Conservation (phyloP, 1,140 invertebrate species). For the Caenorhabditis tropicalis region DNA sequence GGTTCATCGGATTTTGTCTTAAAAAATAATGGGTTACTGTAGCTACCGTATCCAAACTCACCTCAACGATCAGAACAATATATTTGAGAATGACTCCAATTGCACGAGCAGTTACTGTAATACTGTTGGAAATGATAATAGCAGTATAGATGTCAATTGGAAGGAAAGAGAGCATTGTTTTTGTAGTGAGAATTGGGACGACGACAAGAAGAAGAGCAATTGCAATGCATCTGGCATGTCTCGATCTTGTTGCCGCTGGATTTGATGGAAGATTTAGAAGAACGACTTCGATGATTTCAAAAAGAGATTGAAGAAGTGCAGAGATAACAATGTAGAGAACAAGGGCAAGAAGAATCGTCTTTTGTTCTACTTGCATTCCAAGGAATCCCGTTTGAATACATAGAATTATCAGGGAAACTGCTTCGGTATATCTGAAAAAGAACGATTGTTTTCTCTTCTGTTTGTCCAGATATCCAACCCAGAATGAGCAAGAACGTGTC, state of each 20-base stretch:
- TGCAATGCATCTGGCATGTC: slow-evolving; percentile 82
- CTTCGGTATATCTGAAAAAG: slow-evolving; percentile 74
- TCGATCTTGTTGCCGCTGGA: slow-evolving; percentile 82
- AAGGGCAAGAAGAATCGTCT: slow-evolving; percentile 76
- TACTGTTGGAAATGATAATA: background rate
- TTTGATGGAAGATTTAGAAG: slow-evolving; percentile 78
- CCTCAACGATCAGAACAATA: slow-evolving; percentile 18
- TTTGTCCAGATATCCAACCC: slow-evolving; percentile 63
- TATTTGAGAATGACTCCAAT: slow-evolving; percentile 12
- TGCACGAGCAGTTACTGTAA: background rate
- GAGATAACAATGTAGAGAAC: slow-evolving; percentile 74
- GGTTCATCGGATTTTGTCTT: slow-evolving; percentile 78
- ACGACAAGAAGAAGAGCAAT: slow-evolving; percentile 84
- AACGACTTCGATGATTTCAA: slow-evolving; percentile 76
- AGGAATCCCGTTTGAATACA: slow-evolving; percentile 76
- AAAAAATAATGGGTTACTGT: too few relatives aligned
- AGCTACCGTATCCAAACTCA: background rate
- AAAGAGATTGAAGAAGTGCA: slow-evolving; percentile 76
- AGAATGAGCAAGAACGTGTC: slow-evolving; percentile 73
- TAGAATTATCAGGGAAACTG: slow-evolving; percentile 76
- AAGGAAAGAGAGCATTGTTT: slow-evolving; percentile 84
- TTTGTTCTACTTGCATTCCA: slow-evolving; percentile 75
- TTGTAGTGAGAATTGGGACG: slow-evolving; percentile 82
- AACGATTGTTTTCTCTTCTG: too few relatives aligned
- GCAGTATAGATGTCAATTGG: slow-evolving; percentile 82